Evolutionary conservation across 1,140 invertebrate species (phyloP), one percentile per base, ranked within the genome.

Genomic region (Pissodes strobi): DNA sequence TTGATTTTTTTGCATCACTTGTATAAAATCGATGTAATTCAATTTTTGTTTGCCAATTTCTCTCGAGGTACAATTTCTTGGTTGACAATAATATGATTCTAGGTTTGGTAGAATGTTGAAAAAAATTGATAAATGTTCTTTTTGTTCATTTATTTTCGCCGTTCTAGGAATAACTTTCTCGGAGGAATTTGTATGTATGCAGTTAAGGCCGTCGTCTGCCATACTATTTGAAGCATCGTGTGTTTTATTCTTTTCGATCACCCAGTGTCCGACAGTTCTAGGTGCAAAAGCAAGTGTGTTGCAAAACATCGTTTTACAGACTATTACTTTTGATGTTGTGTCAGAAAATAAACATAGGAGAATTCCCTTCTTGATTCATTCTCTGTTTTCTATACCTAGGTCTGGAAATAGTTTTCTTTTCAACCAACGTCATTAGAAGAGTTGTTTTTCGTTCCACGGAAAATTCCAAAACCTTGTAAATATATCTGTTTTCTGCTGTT

Each of bases 61-160:
- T 69, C 60, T 75, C 69, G 51, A 72, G 22, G 64, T 72, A 72
- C 52, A 68, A 62, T 64, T 74, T 72, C 19, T 55, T 52, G 30
- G 63, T 66, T 73, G 72, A n/a, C n/a, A n/a, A n/a, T n/a, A n/a
- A n/a, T n/a, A n/a, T 12, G 74, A 74, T 18, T 71, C 70, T 21
- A 74, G 23, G 62, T 74, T 75, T 39, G 69, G 69, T 37, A 72
- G 23, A 2, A 19, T 34, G 25, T 51, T 63, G 17, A 73, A 68
- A 66, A 66, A 71, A 25, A 22, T 22, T 55, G 27, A 53, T 37
- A 55, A 5, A 22, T n/a, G 34, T 37, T 55, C 13, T 13, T 38
- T 52, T 25, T 62, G 9, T 62, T 39, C 38, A 21, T 12, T 12
- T 43, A 21, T 27, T 39, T 27, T 43, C 13, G 2, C 37, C 12